Base-by-base conservation (phyloP, 2,113 vertebrate species). In the Sprattus sprattus region DNA sequence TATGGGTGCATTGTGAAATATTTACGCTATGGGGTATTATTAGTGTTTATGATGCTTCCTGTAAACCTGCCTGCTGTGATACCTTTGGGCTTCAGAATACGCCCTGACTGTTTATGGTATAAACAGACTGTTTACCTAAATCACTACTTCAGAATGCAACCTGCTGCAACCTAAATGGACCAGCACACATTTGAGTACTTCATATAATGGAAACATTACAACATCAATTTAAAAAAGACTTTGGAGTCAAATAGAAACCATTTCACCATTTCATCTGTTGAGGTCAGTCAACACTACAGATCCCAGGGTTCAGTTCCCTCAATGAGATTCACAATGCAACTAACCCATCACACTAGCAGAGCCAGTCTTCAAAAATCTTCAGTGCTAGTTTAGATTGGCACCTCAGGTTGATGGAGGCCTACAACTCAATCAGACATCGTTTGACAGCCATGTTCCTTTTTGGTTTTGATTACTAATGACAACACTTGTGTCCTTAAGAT, bases 401-500 rank as follows among this genome's bases (percentile, higher is more conserved):
- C 25, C 1, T 71, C 10, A 32, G 25, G 9, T 25, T 22, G 60
- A n/a, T 64, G 20, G 60, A 25, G 60, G 22, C 6, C 22, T 22
- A 54, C 8, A 11, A 18, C 16, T 54, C 6, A 49, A 11, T 49
- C 10, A 15, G 16, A 18, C 50, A 54, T 54, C 18, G 50, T 54
- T 18, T 18, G 50, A 54, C 13, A 18, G 50, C 50, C 50, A 15
- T 15, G 16, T 3, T 54, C 1, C 50, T 54, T 32, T 25, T 32
- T 71, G 64, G n/a, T 71, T 71, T 28, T 8, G 32, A 71, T 25
- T 71, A 71, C 8, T 71, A 71, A 71, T 13, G 25, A 32, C 25
- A 3, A 25, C 0, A 71, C 25, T 32, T 64, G 71, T 85, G 87
- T 57, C 84, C 9, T 83, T 80, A 82, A 81, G 57, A 82, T 18